Conservation (phyloP, 2,888 invertebrate species). For the Odontocolon sp. region DNA sequence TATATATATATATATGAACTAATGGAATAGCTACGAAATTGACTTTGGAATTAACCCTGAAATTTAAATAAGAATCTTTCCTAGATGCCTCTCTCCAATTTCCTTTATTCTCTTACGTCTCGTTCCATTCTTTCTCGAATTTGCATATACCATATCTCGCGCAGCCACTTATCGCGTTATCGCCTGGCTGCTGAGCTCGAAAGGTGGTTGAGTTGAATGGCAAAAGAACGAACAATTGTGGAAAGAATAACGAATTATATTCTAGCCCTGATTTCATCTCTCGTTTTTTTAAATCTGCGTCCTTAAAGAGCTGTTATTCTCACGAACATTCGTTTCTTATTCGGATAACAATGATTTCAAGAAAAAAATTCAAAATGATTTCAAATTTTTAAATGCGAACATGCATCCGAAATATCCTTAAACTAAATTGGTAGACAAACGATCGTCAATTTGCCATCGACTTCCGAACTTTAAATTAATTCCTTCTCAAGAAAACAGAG, state of each 20-base stretch:
- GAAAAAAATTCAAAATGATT: no score
- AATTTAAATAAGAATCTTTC: conserved; percentile 54
- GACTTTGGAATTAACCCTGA: conserved; percentile 61
- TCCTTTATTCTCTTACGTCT: conserved; percentile 32
- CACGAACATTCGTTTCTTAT: no score
- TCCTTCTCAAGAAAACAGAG: no score
- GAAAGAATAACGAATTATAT: not conserved
- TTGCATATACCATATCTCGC: conserved; percentile 44
- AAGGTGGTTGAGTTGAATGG: not conserved
- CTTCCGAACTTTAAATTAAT: no score
- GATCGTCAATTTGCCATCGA: no score
- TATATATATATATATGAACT: no score
- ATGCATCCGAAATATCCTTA: no score
- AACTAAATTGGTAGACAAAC: no score
- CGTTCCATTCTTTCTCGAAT: conserved; percentile 31
- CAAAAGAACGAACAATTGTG: conserved; percentile 12
- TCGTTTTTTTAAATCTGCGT: no score
- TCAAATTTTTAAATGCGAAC: no score
- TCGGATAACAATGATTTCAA: no score
- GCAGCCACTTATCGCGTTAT: conserved; percentile 48
- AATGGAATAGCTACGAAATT: conserved; percentile 62
- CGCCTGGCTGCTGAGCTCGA: conserved; percentile 22
- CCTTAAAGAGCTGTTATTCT: no score
- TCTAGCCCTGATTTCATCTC: not conserved
- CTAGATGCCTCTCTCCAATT: not conserved